Conservation (phyloP, 2,113 vertebrate species). For the Poeciliopsis prolifica region DNA sequence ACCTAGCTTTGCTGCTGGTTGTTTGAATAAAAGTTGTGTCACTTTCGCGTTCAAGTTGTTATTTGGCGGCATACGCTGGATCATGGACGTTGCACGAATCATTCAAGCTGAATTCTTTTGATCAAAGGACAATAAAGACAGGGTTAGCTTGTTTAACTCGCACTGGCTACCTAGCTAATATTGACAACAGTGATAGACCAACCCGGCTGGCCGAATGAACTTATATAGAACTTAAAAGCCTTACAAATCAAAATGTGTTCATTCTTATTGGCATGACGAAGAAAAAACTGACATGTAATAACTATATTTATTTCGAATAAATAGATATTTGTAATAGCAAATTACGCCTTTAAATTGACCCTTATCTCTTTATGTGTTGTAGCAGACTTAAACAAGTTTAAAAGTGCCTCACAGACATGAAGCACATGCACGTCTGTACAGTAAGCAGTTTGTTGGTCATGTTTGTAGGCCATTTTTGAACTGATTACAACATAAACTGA, state of each 20-base stretch:
- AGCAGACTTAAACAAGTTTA: too few species aligned
- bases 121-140: neutral
- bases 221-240: neutral
- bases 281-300: too few species aligned
- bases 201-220: neutral
- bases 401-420: too few species aligned
- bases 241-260: neutral
- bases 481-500: neutral
- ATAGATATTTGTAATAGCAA: too few species aligned
- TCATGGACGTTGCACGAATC: neutral
- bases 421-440: neutral
- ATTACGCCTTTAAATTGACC: neutral
- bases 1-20: conserved; percentile 32
- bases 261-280: neutral
- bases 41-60: neutral
- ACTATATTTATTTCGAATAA: too few species aligned
- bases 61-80: neutral
- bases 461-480: neutral
- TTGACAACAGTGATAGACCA: neutral
- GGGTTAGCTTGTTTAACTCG: neutral
- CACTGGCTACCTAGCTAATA: conserved; percentile 16
- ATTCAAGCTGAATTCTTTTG: neutral
- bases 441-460: neutral
- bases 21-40: conserved; percentile 7
- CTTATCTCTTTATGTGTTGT: neutral